Evolutionary conservation across 2,888 invertebrate species (phyloP).

Genomic region (Papilio protenor): DNA sequence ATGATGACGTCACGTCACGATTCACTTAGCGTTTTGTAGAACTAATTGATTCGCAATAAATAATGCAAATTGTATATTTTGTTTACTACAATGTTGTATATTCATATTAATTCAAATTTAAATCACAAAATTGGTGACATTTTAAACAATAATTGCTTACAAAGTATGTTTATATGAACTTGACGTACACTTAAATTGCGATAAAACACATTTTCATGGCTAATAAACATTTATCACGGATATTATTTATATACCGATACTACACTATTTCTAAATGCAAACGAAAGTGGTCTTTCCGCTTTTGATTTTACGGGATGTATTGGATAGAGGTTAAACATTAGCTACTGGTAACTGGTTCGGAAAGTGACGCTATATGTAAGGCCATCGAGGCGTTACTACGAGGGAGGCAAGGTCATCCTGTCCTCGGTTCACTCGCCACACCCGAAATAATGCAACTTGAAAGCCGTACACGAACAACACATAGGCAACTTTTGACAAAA

Average conservation of each 20-base stretch:
- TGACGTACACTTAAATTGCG: not conserved
- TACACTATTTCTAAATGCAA: not conserved
- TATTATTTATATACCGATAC: slow-evolving; percentile 2
- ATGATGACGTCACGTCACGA: slow-evolving; percentile 17
- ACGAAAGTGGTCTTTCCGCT: slow-evolving; percentile 21
- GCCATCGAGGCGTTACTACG: slow-evolving; percentile 49
- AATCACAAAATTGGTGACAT: too few species aligned
- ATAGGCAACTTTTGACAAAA: too few species aligned
- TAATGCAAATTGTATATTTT: not conserved
- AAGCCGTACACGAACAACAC: not conserved
- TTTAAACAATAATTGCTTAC: not conserved
- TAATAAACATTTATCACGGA: slow-evolving; percentile 28
- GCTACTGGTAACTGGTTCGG: slow-evolving; percentile 37
- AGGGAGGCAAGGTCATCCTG: slow-evolving; percentile 51
- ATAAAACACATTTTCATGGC: slow-evolving; percentile 18
- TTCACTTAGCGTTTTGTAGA: not conserved
- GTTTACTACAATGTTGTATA: not conserved
- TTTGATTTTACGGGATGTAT: slow-evolving; percentile 10
- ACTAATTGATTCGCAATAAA: not conserved
- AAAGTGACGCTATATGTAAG: slow-evolving; percentile 45
- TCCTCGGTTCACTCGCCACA: slow-evolving; percentile 35
- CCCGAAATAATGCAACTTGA: slow-evolving; percentile 39
- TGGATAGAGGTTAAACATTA: slow-evolving; percentile 4
- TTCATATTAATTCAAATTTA: too few species aligned
- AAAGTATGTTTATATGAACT: not conserved